Base-by-base conservation (phyloP, 2,113 vertebrate species). In the Lates calcarifer region DNA sequence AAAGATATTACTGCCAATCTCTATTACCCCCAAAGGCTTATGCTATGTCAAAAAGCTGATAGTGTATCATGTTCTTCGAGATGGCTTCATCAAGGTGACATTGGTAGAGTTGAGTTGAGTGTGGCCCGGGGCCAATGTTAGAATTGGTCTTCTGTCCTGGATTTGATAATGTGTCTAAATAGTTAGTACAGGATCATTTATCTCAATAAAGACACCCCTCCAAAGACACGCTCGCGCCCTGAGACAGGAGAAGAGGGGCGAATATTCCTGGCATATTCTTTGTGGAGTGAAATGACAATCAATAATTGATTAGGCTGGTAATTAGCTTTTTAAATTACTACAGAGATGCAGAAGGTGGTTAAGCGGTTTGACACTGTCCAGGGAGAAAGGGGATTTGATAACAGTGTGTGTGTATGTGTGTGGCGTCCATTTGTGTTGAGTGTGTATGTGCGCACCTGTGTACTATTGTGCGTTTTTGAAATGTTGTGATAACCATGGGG, bases 1-100 rank as follows among this genome's bases (percentile, higher is more conserved):
- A 24, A 60, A 81, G 17, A 57, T 28, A 33, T 67, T 31, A 67
- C 20, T 47, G 15, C 20, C 26, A 66, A 35, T 33, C 18, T 51
- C 15, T 6, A 31, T 9, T 26, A 3, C 35, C 43, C 18, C 18
- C 6, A 24, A 70, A 60, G 75, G 56, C 37, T 43, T 33, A 22
- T 15, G 5, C n/a, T 69, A 12, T 58, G 35, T 61, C 65, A 78
- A 71, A 63, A 67, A 65, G 66, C 58, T 51, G 14, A 74, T 29
- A 51, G 39, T 61, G 61, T 65, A 78, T 74, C 39, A 70, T 49
- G 49, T 64, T 83, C 41, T 20, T 74, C 26, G 75, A 24, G 41
- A 72, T 51, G 68, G 9, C 67, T 72, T 84, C 73, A 88, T 84
- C 84, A 88, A 88, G 81, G 90, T 89, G 90, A 89, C 82, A 83